Conservation (phyloP, 2,888 invertebrate genomes). For the Eupithecia pulchellata region DNA sequence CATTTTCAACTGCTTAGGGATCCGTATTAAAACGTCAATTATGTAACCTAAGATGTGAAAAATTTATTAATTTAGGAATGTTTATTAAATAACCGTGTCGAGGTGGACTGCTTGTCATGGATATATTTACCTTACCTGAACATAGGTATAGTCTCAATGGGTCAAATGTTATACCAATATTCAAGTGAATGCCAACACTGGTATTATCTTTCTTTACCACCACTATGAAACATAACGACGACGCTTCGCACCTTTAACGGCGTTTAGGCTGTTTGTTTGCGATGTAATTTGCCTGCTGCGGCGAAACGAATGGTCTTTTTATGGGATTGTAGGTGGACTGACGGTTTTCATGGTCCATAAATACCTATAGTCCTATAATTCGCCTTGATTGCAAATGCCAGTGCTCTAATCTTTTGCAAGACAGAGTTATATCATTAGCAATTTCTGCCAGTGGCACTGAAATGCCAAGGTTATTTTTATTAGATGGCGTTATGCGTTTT, state of each 20-base stretch:
- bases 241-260: constrained; percentile 41
- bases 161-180: background rate
- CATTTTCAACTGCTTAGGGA: no score
- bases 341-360: constrained; percentile 30
- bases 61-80: no score
- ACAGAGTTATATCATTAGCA: constrained; percentile 25
- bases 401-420: constrained; percentile 38
- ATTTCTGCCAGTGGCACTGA: constrained; percentile 15
- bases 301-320: constrained; percentile 51
- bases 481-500: background rate
- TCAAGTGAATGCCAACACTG: constrained; percentile 28
- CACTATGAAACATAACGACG: constrained; percentile 43
- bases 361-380: constrained; percentile 31
- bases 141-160: no score
- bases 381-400: constrained; percentile 52
- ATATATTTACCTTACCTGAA: no score
- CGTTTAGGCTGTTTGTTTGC: constrained; percentile 31
- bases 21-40: no score
- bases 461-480: constrained; percentile 27
- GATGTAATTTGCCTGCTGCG: constrained; percentile 40
- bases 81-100: no score
- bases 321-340: constrained; percentile 47
- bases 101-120: no score
- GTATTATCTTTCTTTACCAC: no score
- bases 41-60: no score